Conservation (phyloP, 2,888 invertebrate genomes). For the Dendrolimus houi region DNA sequence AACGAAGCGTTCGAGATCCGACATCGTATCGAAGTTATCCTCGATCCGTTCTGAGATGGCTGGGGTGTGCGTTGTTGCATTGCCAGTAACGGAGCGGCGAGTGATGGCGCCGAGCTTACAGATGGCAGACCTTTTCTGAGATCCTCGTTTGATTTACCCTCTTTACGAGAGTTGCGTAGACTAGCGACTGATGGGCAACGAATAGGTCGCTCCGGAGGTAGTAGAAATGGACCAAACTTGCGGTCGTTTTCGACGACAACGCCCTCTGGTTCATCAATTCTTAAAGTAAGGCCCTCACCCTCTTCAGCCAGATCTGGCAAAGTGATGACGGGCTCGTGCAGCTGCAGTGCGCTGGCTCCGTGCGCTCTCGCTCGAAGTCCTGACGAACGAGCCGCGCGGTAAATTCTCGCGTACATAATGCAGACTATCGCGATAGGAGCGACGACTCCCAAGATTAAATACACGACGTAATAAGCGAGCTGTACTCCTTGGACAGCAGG, state of each 20-base stretch:
- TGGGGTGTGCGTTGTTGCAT: constrained; percentile 59
- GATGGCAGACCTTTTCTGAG: constrained; percentile 59
- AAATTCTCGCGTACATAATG: constrained; percentile 85
- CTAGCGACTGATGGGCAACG: constrained; percentile 67
- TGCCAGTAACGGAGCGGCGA: constrained; percentile 53
- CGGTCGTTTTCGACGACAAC: constrained; percentile 36
- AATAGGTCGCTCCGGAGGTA: constrained; percentile 59
- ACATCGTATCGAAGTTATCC: constrained; percentile 85
- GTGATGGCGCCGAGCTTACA: constrained; percentile 69
- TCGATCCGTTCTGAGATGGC: constrained; percentile 67
- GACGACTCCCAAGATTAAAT: constrained; percentile 50
- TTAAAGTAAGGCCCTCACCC: constrained; percentile 60
- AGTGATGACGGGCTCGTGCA: constrained; percentile 59
- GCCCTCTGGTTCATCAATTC: constrained; percentile 53
- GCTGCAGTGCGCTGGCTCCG: constrained; percentile 69
- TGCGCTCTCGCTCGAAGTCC: constrained; percentile 67
- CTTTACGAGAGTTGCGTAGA: constrained; percentile 55
- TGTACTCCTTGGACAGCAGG: constrained; percentile 44
- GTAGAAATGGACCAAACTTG: constrained; percentile 62
- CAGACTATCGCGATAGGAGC: constrained; percentile 79
- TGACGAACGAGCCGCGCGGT: constrained; percentile 84
- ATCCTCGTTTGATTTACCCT: constrained; percentile 57
- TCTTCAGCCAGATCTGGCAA: constrained; percentile 59
- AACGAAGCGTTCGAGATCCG: constrained; percentile 90
- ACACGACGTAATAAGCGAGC: constrained; percentile 52